A percentile compares a stretch with the other conserved stretches of the same genome.
Evolutionary conservation across 2,113 vertebrate genomes (phyloP).

Genomic region (Numenius arquata): DNA sequence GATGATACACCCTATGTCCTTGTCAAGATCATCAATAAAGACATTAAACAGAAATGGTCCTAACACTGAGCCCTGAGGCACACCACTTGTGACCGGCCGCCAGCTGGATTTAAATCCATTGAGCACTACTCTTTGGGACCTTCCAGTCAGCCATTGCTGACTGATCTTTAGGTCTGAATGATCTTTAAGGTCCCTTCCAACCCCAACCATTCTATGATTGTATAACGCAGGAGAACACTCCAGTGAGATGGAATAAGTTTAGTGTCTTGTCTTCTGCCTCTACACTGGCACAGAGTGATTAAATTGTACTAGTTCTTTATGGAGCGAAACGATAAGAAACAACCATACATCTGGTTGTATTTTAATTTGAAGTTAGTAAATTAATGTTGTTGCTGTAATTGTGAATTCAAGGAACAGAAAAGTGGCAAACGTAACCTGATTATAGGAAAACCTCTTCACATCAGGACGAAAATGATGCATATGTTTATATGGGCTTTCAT

Average conservation of each 20-base stretch:
- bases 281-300: neutral
- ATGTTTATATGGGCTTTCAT: neutral
- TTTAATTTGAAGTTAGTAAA: neutral
- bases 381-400: neutral
- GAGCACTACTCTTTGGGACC: no score
- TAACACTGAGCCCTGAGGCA: no score
- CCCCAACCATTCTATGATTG: neutral
- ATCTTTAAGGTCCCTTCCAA: neutral
- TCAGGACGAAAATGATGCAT: neutral
- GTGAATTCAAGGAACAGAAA: neutral
- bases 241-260: neutral
- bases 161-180: no score
- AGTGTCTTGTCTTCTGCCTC: neutral
- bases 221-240: neutral
- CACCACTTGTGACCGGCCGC: no score
- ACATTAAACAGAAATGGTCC: no score
- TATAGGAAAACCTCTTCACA: neutral
- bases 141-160: no score
- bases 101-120: no score
- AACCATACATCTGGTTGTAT: neutral
- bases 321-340: accelerated
- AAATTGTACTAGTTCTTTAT: neutral
- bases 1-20: no score
- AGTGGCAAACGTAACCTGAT: neutral
- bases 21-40: no score